Evolutionary conservation across 2,113 vertebrate genomes (phyloP).

Genomic region (Brienomyrus brachyistius): DNA sequence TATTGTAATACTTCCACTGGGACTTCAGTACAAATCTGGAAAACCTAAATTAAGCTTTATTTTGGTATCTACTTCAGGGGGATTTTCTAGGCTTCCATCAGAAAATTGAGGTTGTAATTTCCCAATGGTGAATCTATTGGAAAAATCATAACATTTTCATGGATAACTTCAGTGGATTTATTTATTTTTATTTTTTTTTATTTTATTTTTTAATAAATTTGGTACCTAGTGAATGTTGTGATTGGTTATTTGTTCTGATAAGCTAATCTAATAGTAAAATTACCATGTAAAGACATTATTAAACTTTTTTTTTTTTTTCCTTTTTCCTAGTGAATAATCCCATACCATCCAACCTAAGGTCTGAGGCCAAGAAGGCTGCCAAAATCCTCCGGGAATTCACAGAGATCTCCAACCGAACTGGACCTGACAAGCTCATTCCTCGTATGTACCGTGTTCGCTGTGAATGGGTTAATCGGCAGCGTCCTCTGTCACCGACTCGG

Average conservation of each 20-base stretch:
- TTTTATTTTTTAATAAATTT: not conserved
- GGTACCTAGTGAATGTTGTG: not conserved
- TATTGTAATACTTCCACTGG: not conserved
- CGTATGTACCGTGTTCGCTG: constrained; percentile 40
- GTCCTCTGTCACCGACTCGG: not conserved
- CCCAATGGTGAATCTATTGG: not conserved
- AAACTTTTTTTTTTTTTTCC: constrained; percentile 1
- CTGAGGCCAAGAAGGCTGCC: constrained; percentile 90
- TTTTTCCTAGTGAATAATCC: constrained; percentile 83
- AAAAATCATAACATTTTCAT: not conserved
- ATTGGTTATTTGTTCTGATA: too few relatives aligned
- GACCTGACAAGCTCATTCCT: constrained; percentile 93
- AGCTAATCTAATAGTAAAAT: too few relatives aligned
- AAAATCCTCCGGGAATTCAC: constrained; percentile 95
- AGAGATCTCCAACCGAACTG: constrained; percentile 80
- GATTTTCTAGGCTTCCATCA: not conserved
- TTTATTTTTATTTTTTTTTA: too few relatives aligned
- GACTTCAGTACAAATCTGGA: not conserved
- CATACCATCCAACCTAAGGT: constrained; percentile 84
- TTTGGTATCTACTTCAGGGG: not conserved
- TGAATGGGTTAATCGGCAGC: not conserved
- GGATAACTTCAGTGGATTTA: not conserved
- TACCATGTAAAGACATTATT: too few relatives aligned
- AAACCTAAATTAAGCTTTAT: not conserved
- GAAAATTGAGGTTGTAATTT: not conserved